Evolutionary conservation across 2,113 vertebrate genomes (phyloP).

Genomic region (Osmerus mordax): DNA sequence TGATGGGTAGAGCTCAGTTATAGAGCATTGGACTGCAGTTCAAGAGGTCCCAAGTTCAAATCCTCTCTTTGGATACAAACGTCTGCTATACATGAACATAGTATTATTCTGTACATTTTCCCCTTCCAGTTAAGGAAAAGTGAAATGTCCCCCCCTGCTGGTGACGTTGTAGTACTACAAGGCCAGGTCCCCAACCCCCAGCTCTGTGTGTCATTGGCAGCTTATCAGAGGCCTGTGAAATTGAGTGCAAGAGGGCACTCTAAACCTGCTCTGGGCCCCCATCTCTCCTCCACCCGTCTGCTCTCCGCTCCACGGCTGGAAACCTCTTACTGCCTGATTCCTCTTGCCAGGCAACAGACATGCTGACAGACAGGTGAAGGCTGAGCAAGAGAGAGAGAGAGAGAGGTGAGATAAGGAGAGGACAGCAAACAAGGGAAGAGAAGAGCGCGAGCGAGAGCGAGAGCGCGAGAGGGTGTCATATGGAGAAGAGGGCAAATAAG

Average conservation of each 20-base stretch:
- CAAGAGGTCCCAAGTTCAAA: no score
- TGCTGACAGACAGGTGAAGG: conserved; percentile 13
- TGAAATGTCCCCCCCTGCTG: conserved; percentile 48
- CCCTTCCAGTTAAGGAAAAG: not conserved
- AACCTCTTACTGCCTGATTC: conserved; percentile 40
- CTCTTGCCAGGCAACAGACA: conserved; percentile 29
- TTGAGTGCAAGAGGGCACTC: conserved; percentile 50
- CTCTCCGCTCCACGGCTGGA: conserved; percentile 23
- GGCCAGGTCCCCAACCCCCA: conserved; percentile 8
- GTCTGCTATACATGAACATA: no score
- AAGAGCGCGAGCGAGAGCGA: not conserved
- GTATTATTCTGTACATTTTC: not conserved
- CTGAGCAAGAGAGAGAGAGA: not conserved
- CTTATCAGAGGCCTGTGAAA: conserved; percentile 47
- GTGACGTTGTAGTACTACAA: conserved; percentile 2
- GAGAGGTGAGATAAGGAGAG: no score
- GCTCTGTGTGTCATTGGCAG: conserved; percentile 32
- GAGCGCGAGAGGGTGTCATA: not conserved
- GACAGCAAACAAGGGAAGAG: no score
- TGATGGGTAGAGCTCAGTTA: no score
- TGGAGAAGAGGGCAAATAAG: not conserved
- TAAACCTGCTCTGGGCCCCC: conserved; percentile 32
- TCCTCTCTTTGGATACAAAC: no score
- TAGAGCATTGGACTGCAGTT: no score
- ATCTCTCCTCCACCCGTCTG: conserved; percentile 18